Conservation (phyloP, 53 echinoderm and acorn worm genomes). For the Patiria pectinifera region DNA sequence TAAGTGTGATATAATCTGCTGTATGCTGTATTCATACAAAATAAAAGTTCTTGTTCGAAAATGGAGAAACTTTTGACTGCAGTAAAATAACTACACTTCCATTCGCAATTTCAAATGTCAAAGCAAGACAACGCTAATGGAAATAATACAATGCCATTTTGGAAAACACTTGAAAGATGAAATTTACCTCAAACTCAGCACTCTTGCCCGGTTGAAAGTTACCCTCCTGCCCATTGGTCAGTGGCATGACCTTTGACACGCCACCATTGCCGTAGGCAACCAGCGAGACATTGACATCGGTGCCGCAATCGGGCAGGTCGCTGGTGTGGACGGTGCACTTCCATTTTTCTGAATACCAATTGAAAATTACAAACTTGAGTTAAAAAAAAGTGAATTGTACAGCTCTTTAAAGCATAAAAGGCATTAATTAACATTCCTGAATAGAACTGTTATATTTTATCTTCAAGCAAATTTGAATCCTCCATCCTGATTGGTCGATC, state of each 20-base stretch:
- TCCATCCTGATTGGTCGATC: too few species aligned
- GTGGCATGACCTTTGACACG: slow-evolving; percentile 61
- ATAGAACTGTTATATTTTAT: too few species aligned
- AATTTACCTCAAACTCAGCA: slow-evolving; percentile 70
- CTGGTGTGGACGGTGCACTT: slow-evolving; percentile 71
- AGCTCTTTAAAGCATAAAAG: neutral
- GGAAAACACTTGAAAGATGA: neutral
- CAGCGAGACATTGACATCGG: slow-evolving; percentile 55
- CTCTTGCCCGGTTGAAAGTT: slow-evolving; percentile 67
- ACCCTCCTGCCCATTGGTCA: slow-evolving; percentile 64
- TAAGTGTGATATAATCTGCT: too few species aligned
- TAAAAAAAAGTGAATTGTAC: neutral
- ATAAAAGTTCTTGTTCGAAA: too few species aligned
- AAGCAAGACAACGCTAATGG: too few species aligned
- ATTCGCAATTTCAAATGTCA: too few species aligned
- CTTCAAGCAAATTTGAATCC: too few species aligned
- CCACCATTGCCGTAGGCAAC: slow-evolving; percentile 60
- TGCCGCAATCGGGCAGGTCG: slow-evolving; percentile 62
- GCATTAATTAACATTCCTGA: neutral
- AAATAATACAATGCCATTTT: too few species aligned
- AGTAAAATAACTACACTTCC: too few species aligned
- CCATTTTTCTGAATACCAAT: slow-evolving; percentile 50
- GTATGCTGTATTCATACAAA: too few species aligned
- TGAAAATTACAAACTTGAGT: neutral
- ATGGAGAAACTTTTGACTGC: too few species aligned